Evolutionary conservation across 64 coral and sea anemone species (phyloP).

Genomic region (Pocillopora damicornis): DNA sequence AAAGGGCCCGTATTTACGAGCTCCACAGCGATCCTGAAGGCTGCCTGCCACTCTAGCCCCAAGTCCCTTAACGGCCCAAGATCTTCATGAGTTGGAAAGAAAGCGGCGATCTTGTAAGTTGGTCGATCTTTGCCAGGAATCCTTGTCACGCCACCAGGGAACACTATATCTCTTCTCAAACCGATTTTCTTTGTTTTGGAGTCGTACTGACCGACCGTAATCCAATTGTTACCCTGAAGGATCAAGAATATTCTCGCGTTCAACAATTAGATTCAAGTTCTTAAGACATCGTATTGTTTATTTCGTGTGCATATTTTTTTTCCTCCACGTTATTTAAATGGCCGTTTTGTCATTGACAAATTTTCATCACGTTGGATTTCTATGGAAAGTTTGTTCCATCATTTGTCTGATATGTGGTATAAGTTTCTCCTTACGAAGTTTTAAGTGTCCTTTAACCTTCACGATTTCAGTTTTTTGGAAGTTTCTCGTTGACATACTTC

Average conservation of each 20-base stretch:
- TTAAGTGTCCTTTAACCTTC: no score
- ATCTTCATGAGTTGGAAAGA: constrained; percentile 75
- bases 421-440: no score
- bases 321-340: no score
- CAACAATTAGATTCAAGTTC: not conserved
- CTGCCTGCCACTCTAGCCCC: constrained; percentile 87
- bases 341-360: no score
- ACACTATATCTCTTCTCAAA: constrained; percentile 76
- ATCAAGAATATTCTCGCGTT: not conserved
- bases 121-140: constrained; percentile 78
- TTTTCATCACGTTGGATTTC: no score
- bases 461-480: no score
- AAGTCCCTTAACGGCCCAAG: constrained; percentile 72
- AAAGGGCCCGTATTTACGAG: constrained; percentile 72
- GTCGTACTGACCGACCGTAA: constrained; percentile 89
- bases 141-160: constrained; percentile 79
- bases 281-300: no score
- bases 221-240: constrained; percentile 79
- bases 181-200: constrained; percentile 64
- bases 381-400: no score
- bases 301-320: no score
- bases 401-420: no score
- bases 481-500: no score
- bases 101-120: constrained; percentile 97
- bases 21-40: constrained; percentile 73